Percentiles rank a stretch among this genome's conserved stretches.
phyloP scores from a whole-genome alignment of 2,797 vertebrate genomes.

The Morelia viridis region DNA sequence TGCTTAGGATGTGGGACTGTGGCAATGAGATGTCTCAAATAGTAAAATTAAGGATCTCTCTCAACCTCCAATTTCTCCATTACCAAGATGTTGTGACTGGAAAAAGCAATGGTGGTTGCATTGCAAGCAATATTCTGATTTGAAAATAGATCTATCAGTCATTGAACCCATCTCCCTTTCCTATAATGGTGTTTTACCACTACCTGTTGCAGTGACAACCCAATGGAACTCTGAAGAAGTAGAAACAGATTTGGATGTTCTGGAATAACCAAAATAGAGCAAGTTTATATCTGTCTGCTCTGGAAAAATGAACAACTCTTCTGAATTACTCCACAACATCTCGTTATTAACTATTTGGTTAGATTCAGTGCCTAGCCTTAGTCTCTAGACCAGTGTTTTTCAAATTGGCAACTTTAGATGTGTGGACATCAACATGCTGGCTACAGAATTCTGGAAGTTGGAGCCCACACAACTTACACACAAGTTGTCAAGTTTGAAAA shows the following conservation, averaged over 20 bases:
- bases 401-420: not conserved
- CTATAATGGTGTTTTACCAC: not conserved
- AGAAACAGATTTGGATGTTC: not conserved
- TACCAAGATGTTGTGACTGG: not conserved
- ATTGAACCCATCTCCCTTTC: not conserved
- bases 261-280: not conserved
- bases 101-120: not conserved
- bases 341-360: not conserved
- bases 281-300: not conserved
- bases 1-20: not conserved
- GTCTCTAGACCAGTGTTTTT: not conserved
- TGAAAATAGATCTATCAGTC: not conserved
- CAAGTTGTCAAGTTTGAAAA: not conserved
- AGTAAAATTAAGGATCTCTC: not conserved
- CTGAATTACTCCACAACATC: not conserved
- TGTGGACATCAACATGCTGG: not conserved
- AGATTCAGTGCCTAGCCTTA: not conserved
- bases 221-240: not conserved
- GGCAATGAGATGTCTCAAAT: not conserved
- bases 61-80: not conserved
- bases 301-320: not conserved
- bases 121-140: not conserved
- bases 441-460: not conserved
- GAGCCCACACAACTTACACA: not conserved
- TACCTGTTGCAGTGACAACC: not conserved